Base-by-base conservation (phyloP, 2,113 vertebrate genomes). In the Tachysurus vachellii region DNA sequence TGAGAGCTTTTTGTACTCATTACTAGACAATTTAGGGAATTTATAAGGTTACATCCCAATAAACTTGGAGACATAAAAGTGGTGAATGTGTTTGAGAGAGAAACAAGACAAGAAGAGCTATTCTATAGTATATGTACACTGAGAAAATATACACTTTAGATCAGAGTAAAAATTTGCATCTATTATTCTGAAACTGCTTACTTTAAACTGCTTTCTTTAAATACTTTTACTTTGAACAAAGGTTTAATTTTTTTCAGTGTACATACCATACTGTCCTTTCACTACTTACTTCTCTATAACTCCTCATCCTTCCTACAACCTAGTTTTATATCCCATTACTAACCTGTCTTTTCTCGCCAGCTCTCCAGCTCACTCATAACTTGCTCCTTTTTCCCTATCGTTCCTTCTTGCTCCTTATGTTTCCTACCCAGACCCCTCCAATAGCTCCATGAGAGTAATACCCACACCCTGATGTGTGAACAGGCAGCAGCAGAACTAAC, bases 391-490 rank as follows among this genome's bases (percentile, higher is more conserved):
- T 61, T 80, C 19, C 79, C 31, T 42, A 23, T 42, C 10, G 11
- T 81, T 81, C 86, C 89, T 66, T 7, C 26, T 75, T 16, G 56
- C 26, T 81, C 21, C 79, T 19, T 44, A 7, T 61, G 19, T 59
- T 81, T 81, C 88, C 89, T 66, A 26, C 26, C 53, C 26, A 59
- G 47, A 31, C 36, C 64, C 59, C n/a, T 85, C 66, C 70, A 54
- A 61, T 73, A 85, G 93, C 93, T 91, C 91, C 83, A 91, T 85
- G 91, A 70, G 28, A 62, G 57, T 16, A 94, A 93, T 94, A 94
- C 92, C 94, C 95, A 94, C 94, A 86, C 92, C 89, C 94, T 96
- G 96, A 94, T 91, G 90, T 91, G 94, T 93, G 92, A 95, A 93
- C 95, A 95, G 92, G 93, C 92, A 95, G 94, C 92, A 73, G 75